These are phyloP conservation scores for Loris lydekkerianus DNA, from an alignment of 2,797 vertebrate species.

Conservation along the genomic window DNA sequence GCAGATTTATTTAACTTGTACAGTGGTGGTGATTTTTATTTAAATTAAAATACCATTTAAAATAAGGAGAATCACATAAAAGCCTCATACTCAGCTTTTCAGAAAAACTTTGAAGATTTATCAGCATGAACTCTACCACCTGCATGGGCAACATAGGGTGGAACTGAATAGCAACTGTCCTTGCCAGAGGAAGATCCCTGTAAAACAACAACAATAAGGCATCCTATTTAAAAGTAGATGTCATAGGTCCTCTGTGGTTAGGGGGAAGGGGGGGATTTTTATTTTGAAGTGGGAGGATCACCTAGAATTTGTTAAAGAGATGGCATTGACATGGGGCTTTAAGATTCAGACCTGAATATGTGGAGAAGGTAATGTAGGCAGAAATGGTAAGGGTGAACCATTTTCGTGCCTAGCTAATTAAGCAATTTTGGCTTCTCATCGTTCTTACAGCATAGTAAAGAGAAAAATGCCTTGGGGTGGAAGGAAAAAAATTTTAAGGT, in stretches of 20 bases:
- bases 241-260: not conserved
- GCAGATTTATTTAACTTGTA: not conserved
- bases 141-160: not conserved
- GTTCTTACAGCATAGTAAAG: not conserved
- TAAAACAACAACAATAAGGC: not conserved
- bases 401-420: not conserved
- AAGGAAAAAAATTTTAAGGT: not conserved
- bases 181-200: not conserved
- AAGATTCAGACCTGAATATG: not conserved
- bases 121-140: not conserved
- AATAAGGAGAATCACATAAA: not conserved
- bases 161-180: not conserved
- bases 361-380: not conserved
- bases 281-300: not conserved
- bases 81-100: not conserved
- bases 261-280: not conserved
- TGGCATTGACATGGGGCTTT: not conserved
- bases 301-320: not conserved
- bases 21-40: not conserved
- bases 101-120: not conserved
- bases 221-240: not conserved
- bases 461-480: not conserved
- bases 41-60: conserved; percentile 4
- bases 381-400: not conserved
- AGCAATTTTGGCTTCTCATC: not conserved